Conservation (phyloP, 1,140 invertebrate genomes). For the Myzus persicae region DNA sequence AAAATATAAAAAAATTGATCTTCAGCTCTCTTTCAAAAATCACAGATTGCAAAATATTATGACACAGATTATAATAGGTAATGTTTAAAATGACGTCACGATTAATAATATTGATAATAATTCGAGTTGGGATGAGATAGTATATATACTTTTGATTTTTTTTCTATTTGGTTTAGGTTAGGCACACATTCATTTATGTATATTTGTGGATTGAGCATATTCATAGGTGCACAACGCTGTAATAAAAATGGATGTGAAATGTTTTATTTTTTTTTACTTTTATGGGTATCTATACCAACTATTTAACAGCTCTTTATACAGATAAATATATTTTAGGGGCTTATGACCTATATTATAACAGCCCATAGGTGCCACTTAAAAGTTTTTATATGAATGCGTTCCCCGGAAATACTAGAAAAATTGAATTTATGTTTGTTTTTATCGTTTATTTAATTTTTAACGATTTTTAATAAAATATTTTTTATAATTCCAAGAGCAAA, state of each 20-base stretch:
- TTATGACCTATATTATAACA: not conserved
- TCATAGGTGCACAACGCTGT: not conserved
- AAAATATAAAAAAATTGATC: not conserved
- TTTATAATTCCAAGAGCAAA: not conserved
- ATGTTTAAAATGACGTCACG: not conserved
- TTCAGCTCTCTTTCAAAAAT: not conserved
- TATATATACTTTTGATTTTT: not conserved
- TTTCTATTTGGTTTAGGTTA: not conserved
- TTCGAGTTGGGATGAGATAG: not conserved
- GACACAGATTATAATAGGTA: not conserved
- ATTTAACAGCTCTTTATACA: not conserved
- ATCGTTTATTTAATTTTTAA: conserved; percentile 3
- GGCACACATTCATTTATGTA: not conserved
- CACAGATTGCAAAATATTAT: not conserved
- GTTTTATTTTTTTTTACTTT: not conserved
- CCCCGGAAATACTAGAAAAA: not conserved
- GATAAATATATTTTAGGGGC: conserved; percentile 2
- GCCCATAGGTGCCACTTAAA: not conserved
- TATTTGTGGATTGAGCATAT: not conserved
- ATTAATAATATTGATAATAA: not conserved
- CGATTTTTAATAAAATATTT: not conserved
- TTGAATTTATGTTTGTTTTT: not conserved
- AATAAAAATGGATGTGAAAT: conserved; percentile 1
- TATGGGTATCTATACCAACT: not conserved
- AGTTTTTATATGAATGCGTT: not conserved